phyloP scores from a whole-genome alignment of 2,797 vertebrate genomes.

The Eremophila alpestris region DNA sequence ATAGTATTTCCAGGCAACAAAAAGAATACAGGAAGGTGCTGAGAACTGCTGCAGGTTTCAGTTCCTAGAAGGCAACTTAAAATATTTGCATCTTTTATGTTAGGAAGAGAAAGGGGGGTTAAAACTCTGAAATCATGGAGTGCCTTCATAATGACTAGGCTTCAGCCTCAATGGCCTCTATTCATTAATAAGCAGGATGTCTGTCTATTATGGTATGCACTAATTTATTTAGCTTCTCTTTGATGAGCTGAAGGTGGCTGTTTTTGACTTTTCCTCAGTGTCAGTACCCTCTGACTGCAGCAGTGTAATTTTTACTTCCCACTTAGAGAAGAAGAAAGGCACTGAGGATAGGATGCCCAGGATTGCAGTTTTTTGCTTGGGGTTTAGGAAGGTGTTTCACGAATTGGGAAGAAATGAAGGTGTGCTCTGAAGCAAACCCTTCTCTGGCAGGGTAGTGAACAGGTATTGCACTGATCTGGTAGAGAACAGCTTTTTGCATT shows the following conservation, averaged over 20 bases:
- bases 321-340: background rate
- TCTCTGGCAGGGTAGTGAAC: background rate
- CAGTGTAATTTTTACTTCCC: background rate
- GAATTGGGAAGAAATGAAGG: background rate
- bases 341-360: background rate
- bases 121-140: background rate
- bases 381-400: background rate
- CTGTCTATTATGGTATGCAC: background rate
- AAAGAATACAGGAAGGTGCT: background rate
- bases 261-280: background rate
- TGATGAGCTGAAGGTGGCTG: background rate
- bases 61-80: background rate
- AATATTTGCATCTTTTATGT: background rate
- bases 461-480: background rate
- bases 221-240: background rate
- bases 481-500: rapidly evolving
- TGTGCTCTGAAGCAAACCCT: background rate
- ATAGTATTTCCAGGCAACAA: background rate
- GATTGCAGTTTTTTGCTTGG: rapidly evolving
- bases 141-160: background rate
- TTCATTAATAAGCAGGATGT: background rate
- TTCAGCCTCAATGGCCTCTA: background rate
- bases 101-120: background rate
- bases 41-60: background rate
- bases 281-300: background rate